Percentiles rank a stretch among this genome's conserved stretches.
Evolutionary conservation across 2,797 vertebrate genomes (phyloP).

Genomic region (Scolopax rusticola): DNA sequence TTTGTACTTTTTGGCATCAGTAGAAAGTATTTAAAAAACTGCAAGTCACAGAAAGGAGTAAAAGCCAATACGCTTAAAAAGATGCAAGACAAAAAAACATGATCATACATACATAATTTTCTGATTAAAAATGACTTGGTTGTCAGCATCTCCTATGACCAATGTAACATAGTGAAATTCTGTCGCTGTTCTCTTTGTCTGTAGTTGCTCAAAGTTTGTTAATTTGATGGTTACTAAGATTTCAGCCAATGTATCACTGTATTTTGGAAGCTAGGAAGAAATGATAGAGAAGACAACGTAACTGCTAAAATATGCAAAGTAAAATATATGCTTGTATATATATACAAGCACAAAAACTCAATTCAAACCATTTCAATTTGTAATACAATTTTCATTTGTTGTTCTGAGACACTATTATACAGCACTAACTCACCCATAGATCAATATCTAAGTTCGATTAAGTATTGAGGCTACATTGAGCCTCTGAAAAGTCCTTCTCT

Average conservation of each 20-base stretch:
- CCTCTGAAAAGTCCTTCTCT: neutral
- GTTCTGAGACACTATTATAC: neutral
- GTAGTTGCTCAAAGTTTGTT: conserved; percentile 89
- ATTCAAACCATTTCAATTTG: neutral
- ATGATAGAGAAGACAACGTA: neutral
- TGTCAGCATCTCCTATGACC: conserved; percentile 92
- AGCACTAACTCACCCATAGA: neutral
- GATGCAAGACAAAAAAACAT: neutral
- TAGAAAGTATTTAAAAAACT: neutral
- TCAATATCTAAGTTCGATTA: neutral
- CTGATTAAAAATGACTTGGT: conserved; percentile 89
- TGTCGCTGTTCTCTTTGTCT: conserved; percentile 88
- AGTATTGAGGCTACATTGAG: neutral
- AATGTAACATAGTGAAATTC: conserved; percentile 88
- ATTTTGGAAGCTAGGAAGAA: conserved; percentile 87
- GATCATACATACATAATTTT: conserved; percentile 89
- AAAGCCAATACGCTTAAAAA: neutral
- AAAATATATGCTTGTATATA: neutral
- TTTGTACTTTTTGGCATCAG: neutral
- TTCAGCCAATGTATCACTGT: conserved; percentile 85
- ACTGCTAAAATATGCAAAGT: neutral
- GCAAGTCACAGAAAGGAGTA: neutral
- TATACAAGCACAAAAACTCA: neutral
- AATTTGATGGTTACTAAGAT: conserved; percentile 88
- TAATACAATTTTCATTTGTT: neutral